These are phyloP conservation scores for Rhabdophis nuchalis DNA, from an alignment of 2,797 vertebrate genomes.

Conservation along the genomic window DNA sequence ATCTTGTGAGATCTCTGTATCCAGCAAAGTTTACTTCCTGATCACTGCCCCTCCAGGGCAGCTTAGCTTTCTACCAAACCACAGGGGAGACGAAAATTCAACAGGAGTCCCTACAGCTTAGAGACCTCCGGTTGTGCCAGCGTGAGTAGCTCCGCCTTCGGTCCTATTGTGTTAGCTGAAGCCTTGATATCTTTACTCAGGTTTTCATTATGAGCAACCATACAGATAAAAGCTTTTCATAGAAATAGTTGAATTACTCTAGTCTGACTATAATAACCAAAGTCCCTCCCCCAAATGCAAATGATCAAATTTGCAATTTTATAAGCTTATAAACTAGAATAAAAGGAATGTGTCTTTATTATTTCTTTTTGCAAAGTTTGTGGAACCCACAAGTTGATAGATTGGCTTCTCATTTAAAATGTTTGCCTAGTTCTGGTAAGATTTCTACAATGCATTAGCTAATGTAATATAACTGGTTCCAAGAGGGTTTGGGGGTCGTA, in stretches of 20 bases:
- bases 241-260: not conserved
- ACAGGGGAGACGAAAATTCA: no score
- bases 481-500: conserved; percentile 65
- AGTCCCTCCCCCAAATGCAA: conserved; percentile 3
- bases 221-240: not conserved
- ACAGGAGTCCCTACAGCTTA: no score
- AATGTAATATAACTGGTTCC: conserved; percentile 66
- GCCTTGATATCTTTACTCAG: not conserved
- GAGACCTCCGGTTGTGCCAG: no score
- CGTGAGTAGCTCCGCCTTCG: no score
- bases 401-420: conserved; percentile 57
- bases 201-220: not conserved
- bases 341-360: conserved; percentile 49
- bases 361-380: conserved; percentile 64
- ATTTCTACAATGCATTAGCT: conserved; percentile 67
- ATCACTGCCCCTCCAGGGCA: no score
- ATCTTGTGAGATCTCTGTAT: no score
- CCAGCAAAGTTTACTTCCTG: no score
- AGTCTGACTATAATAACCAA: conserved; percentile 61
- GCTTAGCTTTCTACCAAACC: no score
- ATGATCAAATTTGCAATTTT: conserved; percentile 67
- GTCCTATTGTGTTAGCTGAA: not conserved
- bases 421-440: conserved; percentile 56
- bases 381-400: conserved; percentile 66
- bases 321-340: conserved; percentile 60